These are phyloP conservation scores for Drosophila affinis DNA, from an alignment of 2,888 invertebrate genomes.

Conservation along the genomic window DNA sequence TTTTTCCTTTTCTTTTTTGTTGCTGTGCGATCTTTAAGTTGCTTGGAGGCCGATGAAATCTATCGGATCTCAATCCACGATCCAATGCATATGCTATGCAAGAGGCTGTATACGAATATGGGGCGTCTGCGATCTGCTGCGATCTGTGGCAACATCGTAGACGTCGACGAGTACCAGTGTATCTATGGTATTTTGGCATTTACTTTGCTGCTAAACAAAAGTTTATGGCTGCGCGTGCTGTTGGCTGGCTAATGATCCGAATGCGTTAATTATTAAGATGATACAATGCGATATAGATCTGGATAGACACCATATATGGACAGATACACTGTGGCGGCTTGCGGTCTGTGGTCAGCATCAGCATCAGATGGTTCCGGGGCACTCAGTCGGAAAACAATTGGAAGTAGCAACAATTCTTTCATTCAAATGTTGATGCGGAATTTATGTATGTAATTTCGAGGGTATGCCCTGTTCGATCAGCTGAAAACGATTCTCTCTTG, in stretches of 20 bases:
- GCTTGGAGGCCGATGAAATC: neutral
- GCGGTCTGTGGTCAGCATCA: slow-evolving; percentile 44
- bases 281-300: slow-evolving; percentile 42
- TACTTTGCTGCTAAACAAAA: slow-evolving; percentile 66
- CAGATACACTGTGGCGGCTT: slow-evolving; percentile 30
- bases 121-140: slow-evolving; percentile 5
- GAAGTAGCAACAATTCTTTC: slow-evolving; percentile 23
- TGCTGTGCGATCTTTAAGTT: slow-evolving; percentile 12
- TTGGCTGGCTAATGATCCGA: slow-evolving; percentile 54
- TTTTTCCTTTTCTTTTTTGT: neutral
- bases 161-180: too few relatives aligned
- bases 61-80: too few relatives aligned
- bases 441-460: neutral
- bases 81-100: slow-evolving; percentile 9
- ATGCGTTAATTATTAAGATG: slow-evolving; percentile 70
- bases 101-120: slow-evolving; percentile 10
- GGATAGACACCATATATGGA: slow-evolving; percentile 25
- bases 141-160: slow-evolving; percentile 25
- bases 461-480: slow-evolving; percentile 11
- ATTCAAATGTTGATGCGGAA: neutral
- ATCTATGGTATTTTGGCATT: slow-evolving; percentile 47
- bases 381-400: slow-evolving; percentile 26
- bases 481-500: neutral
- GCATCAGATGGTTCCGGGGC: slow-evolving; percentile 48
- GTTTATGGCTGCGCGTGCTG: slow-evolving; percentile 66